Conservation (phyloP, 2,113 vertebrate genomes). For the Bostrychus sinensis region DNA sequence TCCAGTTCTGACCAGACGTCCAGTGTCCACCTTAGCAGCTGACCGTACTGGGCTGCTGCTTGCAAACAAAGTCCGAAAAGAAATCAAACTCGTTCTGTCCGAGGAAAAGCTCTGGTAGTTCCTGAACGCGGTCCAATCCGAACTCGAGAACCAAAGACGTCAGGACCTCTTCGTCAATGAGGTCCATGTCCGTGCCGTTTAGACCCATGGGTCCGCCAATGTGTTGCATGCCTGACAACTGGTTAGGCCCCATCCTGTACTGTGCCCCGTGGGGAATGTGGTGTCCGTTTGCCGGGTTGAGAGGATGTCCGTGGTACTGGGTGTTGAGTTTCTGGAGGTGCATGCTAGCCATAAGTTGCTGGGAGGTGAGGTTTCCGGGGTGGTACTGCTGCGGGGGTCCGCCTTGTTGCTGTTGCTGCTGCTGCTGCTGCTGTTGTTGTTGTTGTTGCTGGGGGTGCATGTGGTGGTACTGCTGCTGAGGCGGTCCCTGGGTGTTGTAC, state of each 20-base stretch:
- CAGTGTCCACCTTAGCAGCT: slow-evolving; percentile 84
- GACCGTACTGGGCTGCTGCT: slow-evolving; percentile 92
- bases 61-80: slow-evolving; percentile 93
- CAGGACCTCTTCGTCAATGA: slow-evolving; percentile 95
- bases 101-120: slow-evolving; percentile 94
- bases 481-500: slow-evolving; percentile 66
- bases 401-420: slow-evolving; percentile 67
- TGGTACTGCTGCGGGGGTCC: slow-evolving; percentile 83
- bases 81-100: slow-evolving; percentile 98
- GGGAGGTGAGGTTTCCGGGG: slow-evolving; percentile 81
- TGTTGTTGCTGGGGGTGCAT: slow-evolving; percentile 61
- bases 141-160: slow-evolving; percentile 92
- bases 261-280: slow-evolving; percentile 75
- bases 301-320: slow-evolving; percentile 86
- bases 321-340: slow-evolving; percentile 92
- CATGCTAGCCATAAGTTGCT: slow-evolving; percentile 90
- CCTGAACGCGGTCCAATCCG: slow-evolving; percentile 92
- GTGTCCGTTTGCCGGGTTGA: slow-evolving; percentile 72
- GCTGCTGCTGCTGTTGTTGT: slow-evolving; percentile 52
- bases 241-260: slow-evolving; percentile 80
- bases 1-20: slow-evolving; percentile 37
- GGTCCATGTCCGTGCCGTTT: slow-evolving; percentile 91
- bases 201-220: slow-evolving; percentile 79
- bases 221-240: slow-evolving; percentile 83
- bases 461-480: slow-evolving; percentile 70